These are phyloP conservation scores for Eurytoma adleriae DNA, from an alignment of 2,888 invertebrate species.

Conservation along the genomic window DNA sequence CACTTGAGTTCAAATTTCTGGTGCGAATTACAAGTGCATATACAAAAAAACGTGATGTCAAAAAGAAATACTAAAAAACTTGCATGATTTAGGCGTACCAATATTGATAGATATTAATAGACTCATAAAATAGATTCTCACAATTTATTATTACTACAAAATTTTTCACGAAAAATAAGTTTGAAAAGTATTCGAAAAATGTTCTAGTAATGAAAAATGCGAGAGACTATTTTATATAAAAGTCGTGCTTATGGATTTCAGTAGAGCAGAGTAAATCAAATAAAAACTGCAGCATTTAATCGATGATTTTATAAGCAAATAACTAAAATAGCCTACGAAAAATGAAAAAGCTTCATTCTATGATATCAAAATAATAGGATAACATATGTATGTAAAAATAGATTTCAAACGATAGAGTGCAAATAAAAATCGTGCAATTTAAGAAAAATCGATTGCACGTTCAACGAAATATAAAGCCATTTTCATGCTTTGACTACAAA, in stretches of 20 bases:
- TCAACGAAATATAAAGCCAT: conserved; percentile 28
- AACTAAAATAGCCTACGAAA: conserved; percentile 41
- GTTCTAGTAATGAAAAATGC: conserved; percentile 16
- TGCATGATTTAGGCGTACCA: conserved; percentile 48
- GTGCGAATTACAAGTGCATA: conserved; percentile 54
- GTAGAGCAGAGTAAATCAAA: conserved; percentile 37
- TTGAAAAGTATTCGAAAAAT: conserved; percentile 7
- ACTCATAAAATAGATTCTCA: conserved; percentile 26
- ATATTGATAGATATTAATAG: conserved; percentile 51
- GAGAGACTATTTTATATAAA: not conserved
- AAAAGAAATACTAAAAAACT: conserved; percentile 24
- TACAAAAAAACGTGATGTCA: conserved; percentile 38
- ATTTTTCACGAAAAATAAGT: not conserved
- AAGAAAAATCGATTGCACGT: conserved; percentile 32
- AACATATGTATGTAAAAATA: conserved; percentile 14
- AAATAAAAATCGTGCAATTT: conserved; percentile 44
- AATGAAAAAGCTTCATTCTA: conserved; percentile 32
- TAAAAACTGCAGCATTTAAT: conserved; percentile 42
- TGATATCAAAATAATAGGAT: conserved; percentile 7
- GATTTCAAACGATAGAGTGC: conserved; percentile 27
- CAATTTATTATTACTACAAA: not conserved
- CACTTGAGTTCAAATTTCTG: conserved; percentile 47
- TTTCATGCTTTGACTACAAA: conserved; percentile 38
- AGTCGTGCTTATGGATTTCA: conserved; percentile 44
- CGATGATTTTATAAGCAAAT: conserved; percentile 41